Evolutionary conservation across 2,113 vertebrate genomes (phyloP), one percentile per base, ranked within the genome.

Genomic region (Catharus bicknelli): DNA sequence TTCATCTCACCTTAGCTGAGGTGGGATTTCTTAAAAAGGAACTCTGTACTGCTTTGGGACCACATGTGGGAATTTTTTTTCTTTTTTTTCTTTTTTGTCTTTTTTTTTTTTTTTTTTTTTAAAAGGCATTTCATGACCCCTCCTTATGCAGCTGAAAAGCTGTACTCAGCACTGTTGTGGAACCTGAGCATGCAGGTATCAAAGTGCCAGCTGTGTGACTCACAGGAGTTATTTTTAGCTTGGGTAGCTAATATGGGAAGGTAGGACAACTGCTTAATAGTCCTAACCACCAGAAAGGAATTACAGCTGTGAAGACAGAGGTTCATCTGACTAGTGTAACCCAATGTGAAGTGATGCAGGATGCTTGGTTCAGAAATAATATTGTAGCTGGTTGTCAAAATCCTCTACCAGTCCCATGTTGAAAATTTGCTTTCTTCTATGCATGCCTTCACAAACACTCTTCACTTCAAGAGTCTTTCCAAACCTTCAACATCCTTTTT

Each of bases 401-500:
- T 22, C 8, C 51, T 73, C 36, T 9, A 27, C n/a, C 26, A 40
- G 14, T 21, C 13, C 2, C 5, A 59, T 2, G 0, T 5, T 34
- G 32, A 45, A 90, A 58, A 72, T 22, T 29, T 53, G 0, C 2
- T 23, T 43, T 20, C 4, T 76, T 64, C 45, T 20, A 12, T 80
- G 8, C 10, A 9, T 1, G 3, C 0, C 0, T 61, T 63, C 51
- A 57, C 20, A 42, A 63, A 45, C 8, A 16, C 5, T 67, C 16
- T 68, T 83, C 32, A 8, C 2, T 16, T 77, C 10, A 40, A 61
- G 42, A 57, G 15, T 61, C 7, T 16, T 18, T 5, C 4, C 23
- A 57, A 48, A 19, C 25, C 21, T 5, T 6, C 26, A 87, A 16
- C 3, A 34, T 29, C 29, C 4, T 63, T 90, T 88, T 68, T n/a